Base-by-base conservation (phyloP, 2,113 vertebrate species). In the Sebastes fasciatus region DNA sequence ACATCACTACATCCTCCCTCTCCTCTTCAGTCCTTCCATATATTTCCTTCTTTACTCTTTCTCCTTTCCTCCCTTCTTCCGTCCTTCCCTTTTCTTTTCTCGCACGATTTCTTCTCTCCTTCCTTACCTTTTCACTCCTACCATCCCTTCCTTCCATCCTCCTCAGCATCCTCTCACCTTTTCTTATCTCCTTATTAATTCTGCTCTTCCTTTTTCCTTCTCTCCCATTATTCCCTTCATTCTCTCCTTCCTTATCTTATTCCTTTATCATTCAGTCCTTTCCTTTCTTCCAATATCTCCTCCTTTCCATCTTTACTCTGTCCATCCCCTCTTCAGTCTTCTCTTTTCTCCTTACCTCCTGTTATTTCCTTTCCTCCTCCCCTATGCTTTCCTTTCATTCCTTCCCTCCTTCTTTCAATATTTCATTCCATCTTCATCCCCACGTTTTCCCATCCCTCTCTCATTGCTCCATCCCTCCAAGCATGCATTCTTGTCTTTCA, bases 1-100 rank as follows among this genome's bases (percentile, higher is more conserved):
- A 72, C 49, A 60, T 88, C 82, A 68, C 51, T 8, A 21, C 21
- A 68, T 63, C 26, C 74, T 69, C 66, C 34, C 40, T 43, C 16
- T 48, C 26, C 70, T n/a, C n/a, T 12, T 8, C 49, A n/a, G 1
- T 46, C 23, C 60, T 49, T 58, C 23, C 14, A 5, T 19, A 8
- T n/a, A 6, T 49, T 67, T 49, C 19, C 62, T 26, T 13, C 8
- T 67, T 16, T 34, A 46, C 4, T 5, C n/a, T 14, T 34, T 6
- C n/a, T n/a, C 8, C 6, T 1, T 26, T 17, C 14, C 5, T 17
- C 8, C 5, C 0, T 10, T 8, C 23, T 67, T 16, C 62, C 26
- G 0, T 26, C 26, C 26, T 26, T 26, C 12, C 0, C 0, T 17
- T 77, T 10, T 12, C 45, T 21, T 55, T 2, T 66, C 13, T 60